Evolutionary conservation across 1,140 invertebrate species (phyloP).

Genomic region (Scaptomyza pallida): DNA sequence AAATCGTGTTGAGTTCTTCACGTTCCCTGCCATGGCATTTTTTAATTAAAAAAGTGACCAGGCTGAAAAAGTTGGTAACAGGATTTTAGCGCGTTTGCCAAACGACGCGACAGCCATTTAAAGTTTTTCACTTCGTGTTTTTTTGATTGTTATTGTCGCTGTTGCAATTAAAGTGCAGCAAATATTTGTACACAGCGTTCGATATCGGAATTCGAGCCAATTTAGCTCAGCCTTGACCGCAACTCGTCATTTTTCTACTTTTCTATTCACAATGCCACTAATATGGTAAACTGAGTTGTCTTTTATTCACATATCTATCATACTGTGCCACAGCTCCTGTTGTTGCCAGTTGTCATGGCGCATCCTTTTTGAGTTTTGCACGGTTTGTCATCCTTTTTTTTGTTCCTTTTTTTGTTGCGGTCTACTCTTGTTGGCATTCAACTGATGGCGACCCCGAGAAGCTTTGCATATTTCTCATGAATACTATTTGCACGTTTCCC

Average conservation of each 20-base stretch:
- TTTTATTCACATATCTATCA: constrained; percentile 17
- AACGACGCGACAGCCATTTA: constrained; percentile 41
- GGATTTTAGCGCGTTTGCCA: constrained; percentile 24
- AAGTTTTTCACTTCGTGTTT: constrained; percentile 53
- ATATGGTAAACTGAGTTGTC: constrained; percentile 17
- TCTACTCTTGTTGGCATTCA: constrained; percentile 35
- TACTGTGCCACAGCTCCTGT: constrained; percentile 7
- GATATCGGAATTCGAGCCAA: constrained; percentile 34
- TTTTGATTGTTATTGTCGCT: constrained; percentile 22
- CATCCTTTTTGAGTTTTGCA: constrained; percentile 60
- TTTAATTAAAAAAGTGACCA: constrained; percentile 76
- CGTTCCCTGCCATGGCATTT: constrained; percentile 14
- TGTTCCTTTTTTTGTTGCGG: constrained; percentile 8
- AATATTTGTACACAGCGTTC: constrained; percentile 38
- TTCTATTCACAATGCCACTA: constrained; percentile 7
- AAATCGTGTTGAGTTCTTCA: constrained; percentile 38
- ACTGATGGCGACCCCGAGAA: constrained; percentile 50
- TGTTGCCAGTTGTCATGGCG: constrained; percentile 38
- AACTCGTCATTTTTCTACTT: not conserved
- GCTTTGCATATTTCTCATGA: constrained; percentile 68
- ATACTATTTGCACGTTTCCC: constrained; percentile 38
- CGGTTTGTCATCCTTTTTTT: constrained; percentile 67
- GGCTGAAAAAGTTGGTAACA: constrained; percentile 21
- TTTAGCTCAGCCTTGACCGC: constrained; percentile 45
- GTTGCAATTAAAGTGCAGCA: constrained; percentile 54